Evolutionary conservation across 2,113 vertebrate genomes (phyloP).

Genomic region (Entelurus aequoreus): DNA sequence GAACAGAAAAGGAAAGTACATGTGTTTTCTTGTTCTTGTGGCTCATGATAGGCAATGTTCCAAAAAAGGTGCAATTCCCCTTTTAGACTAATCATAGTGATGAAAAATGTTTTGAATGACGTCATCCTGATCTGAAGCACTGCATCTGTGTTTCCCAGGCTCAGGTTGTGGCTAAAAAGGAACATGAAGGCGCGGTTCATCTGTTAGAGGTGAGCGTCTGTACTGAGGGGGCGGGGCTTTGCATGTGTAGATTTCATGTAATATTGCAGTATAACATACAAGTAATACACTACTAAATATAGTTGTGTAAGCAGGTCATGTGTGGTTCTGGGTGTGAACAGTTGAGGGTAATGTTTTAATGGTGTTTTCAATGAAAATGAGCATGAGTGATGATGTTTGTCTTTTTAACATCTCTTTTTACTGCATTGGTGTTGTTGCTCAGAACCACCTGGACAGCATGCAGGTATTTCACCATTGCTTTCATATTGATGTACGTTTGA

Average conservation of each 20-base stretch:
- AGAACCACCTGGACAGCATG: slow-evolving; percentile 99
- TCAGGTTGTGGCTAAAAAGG: slow-evolving; percentile 98
- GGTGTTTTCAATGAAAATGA: slow-evolving; percentile 52
- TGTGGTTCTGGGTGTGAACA: slow-evolving; percentile 12
- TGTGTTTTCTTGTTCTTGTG: too few species aligned
- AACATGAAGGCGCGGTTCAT: slow-evolving; percentile 95
- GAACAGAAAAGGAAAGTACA: too few species aligned
- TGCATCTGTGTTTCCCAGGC: slow-evolving; percentile 76
- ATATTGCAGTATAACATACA: not conserved
- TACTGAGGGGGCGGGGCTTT: slow-evolving; percentile 12
- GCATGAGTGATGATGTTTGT: slow-evolving; percentile 66
- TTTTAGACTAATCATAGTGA: slow-evolving; percentile 10
- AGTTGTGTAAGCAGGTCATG: slow-evolving; percentile 6
- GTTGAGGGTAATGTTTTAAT: slow-evolving; percentile 17
- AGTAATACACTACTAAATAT: not conserved
- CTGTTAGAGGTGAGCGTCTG: slow-evolving; percentile 91
- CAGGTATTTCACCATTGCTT: slow-evolving; percentile 85
- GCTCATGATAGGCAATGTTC: too few species aligned
- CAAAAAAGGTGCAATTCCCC: too few species aligned
- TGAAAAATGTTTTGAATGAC: slow-evolving; percentile 32
- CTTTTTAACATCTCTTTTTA: slow-evolving; percentile 70
- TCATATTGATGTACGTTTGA: slow-evolving; percentile 46
- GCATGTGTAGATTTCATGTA: not conserved
- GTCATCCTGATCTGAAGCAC: slow-evolving; percentile 43
- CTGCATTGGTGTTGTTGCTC: slow-evolving; percentile 77